Conservation (phyloP, 2,797 vertebrate species). For the Notoglanidium macrostoma region DNA sequence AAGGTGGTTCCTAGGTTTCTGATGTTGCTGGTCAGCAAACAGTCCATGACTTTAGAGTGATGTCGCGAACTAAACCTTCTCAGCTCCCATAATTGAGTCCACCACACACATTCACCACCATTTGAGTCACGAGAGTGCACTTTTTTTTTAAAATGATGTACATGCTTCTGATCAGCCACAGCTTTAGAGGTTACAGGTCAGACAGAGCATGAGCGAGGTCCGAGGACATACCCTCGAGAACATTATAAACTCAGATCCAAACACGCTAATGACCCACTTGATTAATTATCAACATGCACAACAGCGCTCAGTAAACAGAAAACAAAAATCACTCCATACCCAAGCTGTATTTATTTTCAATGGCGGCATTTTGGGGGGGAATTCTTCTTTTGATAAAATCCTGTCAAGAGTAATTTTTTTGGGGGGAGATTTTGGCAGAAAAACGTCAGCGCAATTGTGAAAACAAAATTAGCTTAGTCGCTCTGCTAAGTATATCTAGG, state of each 20-base stretch:
- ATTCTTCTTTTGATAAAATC: slow-evolving; percentile 29
- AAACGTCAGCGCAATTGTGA: slow-evolving; percentile 15
- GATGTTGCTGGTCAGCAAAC: slow-evolving; percentile 14
- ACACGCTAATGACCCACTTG: slow-evolving; percentile 52
- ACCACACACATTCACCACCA: background rate
- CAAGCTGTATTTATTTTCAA: slow-evolving; percentile 43
- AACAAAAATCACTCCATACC: slow-evolving; percentile 52
- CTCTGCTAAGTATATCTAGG: slow-evolving; percentile 29
- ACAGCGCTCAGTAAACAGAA: slow-evolving; percentile 53
- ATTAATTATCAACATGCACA: slow-evolving; percentile 57
- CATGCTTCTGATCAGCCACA: slow-evolving; percentile 26
- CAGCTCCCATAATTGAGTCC: slow-evolving; percentile 12
- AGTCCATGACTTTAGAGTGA: slow-evolving; percentile 12
- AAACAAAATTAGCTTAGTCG: slow-evolving; percentile 36
- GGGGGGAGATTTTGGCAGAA: background rate
- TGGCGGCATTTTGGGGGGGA: background rate
- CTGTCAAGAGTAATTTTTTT: slow-evolving; percentile 36
- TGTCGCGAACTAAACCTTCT: background rate
- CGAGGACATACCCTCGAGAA: slow-evolving; percentile 36
- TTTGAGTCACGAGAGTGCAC: background rate
- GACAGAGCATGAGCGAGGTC: background rate
- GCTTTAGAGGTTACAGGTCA: background rate
- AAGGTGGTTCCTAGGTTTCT: slow-evolving; percentile 11
- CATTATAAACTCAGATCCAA: slow-evolving; percentile 46
- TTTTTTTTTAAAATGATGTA: background rate